phyloP scores from a whole-genome alignment of 64 coral and sea anemone species.

The Montipora sp. region DNA sequence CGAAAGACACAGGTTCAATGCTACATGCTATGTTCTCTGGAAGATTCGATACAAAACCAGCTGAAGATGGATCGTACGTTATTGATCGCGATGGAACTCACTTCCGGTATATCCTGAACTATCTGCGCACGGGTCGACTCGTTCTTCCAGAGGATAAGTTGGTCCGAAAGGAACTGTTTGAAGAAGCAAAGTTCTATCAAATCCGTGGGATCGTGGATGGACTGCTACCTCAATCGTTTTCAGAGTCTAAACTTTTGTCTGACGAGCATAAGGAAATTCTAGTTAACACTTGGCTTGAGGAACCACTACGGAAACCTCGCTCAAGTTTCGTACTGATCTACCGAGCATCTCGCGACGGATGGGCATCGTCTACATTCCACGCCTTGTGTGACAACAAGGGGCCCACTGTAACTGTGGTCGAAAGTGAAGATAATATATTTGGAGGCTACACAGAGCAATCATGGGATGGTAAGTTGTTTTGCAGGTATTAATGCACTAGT shows the following conservation, averaged over 20 bases:
- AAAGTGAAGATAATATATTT: slow-evolving; percentile 66
- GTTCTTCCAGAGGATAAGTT: background rate
- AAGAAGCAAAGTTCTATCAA: slow-evolving; percentile 46
- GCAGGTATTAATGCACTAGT: too few relatives aligned
- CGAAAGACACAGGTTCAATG: slow-evolving; percentile 33
- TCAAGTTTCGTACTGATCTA: background rate
- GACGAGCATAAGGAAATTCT: background rate
- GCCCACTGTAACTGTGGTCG: slow-evolving; percentile 51
- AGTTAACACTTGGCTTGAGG: background rate
- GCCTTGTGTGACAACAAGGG: slow-evolving; percentile 57
- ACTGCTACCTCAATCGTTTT: background rate
- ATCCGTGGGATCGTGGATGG: slow-evolving; percentile 18
- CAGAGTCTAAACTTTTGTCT: background rate
- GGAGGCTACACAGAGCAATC: slow-evolving; percentile 64
- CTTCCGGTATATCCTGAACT: slow-evolving; percentile 59
- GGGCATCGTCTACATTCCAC: slow-evolving; percentile 19
- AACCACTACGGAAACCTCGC: background rate
- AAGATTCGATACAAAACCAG: slow-evolving; percentile 12
- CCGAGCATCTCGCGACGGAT: background rate
- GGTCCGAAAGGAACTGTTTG: background rate
- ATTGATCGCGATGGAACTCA: slow-evolving; percentile 53
- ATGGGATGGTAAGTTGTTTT: slow-evolving; percentile 1
- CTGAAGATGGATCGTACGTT: slow-evolving; percentile 31
- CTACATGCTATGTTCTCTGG: slow-evolving; percentile 49
- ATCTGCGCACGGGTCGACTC: slow-evolving; percentile 27